These are phyloP conservation scores for Amphimedon queenslandica DNA, from an alignment of 37 sponge, comb jelly and placozoan species.

Conservation along the genomic window DNA sequence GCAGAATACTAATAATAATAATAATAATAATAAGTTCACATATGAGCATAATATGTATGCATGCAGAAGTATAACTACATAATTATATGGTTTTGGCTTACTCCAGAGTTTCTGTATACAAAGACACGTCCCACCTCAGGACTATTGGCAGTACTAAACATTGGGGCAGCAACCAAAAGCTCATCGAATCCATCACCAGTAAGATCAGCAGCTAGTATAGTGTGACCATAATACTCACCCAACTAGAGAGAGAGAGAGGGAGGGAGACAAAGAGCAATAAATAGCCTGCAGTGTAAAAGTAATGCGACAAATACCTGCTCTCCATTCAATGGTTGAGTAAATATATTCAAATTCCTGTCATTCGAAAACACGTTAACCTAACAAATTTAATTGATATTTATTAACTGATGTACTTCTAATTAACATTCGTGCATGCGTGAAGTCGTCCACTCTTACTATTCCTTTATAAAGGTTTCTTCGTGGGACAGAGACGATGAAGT, in stretches of 20 bases:
- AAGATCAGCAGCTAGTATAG: conserved; percentile 45
- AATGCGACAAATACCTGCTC: conserved; percentile 2
- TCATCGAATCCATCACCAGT: conserved; percentile 43
- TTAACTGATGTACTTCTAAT: neutral
- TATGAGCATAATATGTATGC: neutral
- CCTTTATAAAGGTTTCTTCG: conserved; percentile 30
- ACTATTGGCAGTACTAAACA: conserved; percentile 7
- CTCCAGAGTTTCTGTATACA: conserved; percentile 54
- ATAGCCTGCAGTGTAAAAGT: no score
- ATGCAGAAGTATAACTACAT: neutral
- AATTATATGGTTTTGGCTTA: conserved; percentile 8
- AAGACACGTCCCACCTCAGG: conserved; percentile 72
- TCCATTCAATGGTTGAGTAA: conserved; percentile 28
- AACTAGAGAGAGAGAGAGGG: no score
- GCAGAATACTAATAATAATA: no score
- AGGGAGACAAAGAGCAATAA: no score
- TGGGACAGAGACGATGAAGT: conserved; percentile 47
- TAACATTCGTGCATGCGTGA: neutral
- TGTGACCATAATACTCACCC: conserved; percentile 72
- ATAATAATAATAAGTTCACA: no score
- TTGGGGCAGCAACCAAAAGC: conserved; percentile 71
- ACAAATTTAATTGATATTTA: neutral
- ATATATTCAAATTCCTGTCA: neutral
- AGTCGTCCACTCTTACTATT: conserved; percentile 17
- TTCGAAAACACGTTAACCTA: conserved; percentile 37